Evolutionary conservation across 2,888 invertebrate genomes (phyloP).

Genomic region (Drosophila nr. perissopoda): DNA sequence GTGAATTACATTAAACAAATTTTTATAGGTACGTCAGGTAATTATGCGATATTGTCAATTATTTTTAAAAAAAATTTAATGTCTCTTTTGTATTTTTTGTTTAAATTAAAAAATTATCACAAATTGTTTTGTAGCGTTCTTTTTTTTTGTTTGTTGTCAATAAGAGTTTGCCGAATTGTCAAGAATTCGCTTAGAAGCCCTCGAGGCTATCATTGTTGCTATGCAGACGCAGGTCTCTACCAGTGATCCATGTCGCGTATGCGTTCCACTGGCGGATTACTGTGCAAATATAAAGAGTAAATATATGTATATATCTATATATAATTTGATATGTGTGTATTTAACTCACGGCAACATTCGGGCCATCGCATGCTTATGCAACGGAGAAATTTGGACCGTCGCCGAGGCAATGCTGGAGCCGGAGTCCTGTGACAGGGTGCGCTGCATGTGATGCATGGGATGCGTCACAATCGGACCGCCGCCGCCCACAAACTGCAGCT

Average conservation of each 20-base stretch:
- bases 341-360: conserved; percentile 84
- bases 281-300: conserved; percentile 43
- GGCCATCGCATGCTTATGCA: conserved; percentile 84
- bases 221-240: conserved; percentile 68
- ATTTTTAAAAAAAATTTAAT: conserved; percentile 16
- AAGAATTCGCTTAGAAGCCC: conserved; percentile 38
- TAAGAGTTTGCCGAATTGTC: conserved; percentile 39
- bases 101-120: conserved; percentile 76
- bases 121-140: conserved; percentile 71
- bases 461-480: conserved; percentile 66
- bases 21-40: conserved; percentile 51
- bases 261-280: conserved; percentile 84
- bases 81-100: conserved; percentile 28
- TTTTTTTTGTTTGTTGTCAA: conserved; percentile 35
- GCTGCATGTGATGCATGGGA: conserved; percentile 85
- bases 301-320: background rate
- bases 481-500: conserved; percentile 68
- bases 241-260: conserved; percentile 84
- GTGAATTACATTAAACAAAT: conserved; percentile 46
- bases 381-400: conserved; percentile 84
- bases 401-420: conserved; percentile 87
- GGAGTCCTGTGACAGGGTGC: conserved; percentile 87
- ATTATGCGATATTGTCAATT: conserved; percentile 57
- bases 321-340: background rate
- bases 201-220: conserved; percentile 19